A percentile compares a stretch with the other conserved stretches of the same genome.
Conservation (phyloP, 1,140 invertebrate genomes). For the Nasonia vitripennis region DNA sequence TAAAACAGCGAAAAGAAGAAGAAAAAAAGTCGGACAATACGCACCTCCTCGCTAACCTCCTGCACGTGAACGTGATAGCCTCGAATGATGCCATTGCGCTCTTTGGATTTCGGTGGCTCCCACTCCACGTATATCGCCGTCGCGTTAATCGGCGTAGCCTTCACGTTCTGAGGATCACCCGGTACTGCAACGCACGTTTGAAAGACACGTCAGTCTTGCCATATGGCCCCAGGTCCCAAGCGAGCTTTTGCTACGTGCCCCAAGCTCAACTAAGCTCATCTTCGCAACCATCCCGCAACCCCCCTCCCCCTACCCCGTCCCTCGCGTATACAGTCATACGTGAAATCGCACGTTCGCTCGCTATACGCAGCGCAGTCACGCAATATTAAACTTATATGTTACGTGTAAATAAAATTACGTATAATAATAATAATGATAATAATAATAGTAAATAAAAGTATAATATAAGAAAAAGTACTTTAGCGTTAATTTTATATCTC, state of each 20-base stretch:
- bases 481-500: neutral
- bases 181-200: slow-evolving; percentile 86
- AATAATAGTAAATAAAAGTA: neutral
- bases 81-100: slow-evolving; percentile 96
- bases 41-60: slow-evolving; percentile 90
- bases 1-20: too few species aligned
- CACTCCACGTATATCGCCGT: slow-evolving; percentile 94
- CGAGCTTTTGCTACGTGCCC: slow-evolving; percentile 30
- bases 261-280: slow-evolving; percentile 52
- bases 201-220: slow-evolving; percentile 54
- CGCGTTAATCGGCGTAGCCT: slow-evolving; percentile 91
- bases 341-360: slow-evolving; percentile 18
- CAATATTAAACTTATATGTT: neutral
- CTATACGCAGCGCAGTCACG: slow-evolving; percentile 3
- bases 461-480: neutral
- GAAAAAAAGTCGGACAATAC: slow-evolving; percentile 17
- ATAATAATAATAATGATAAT: neutral
- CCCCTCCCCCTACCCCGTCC: neutral
- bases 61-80: slow-evolving; percentile 97
- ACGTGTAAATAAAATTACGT: slow-evolving; percentile 10
- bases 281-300: neutral
- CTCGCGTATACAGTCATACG: neutral
- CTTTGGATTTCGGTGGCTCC: slow-evolving; percentile 91
- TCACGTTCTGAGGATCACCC: slow-evolving; percentile 94
- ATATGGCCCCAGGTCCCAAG: slow-evolving; percentile 23